phyloP scores from a whole-genome alignment of 2,113 vertebrate genomes.

The Murina feae region DNA sequence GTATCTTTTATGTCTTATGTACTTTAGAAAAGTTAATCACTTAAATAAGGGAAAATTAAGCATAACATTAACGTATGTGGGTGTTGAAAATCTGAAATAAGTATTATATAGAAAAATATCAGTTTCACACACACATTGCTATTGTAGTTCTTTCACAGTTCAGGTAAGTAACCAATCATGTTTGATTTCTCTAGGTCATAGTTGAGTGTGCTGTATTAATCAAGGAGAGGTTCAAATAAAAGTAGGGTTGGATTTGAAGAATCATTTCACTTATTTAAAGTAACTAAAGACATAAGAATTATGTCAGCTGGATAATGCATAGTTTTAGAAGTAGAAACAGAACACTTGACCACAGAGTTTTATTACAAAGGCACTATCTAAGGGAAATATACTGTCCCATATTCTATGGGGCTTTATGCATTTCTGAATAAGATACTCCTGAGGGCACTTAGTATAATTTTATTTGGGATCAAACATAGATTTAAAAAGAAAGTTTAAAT shows the following conservation, averaged over 20 bases:
- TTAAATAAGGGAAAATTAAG: not conserved
- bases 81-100: slow-evolving; percentile 29
- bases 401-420: not conserved
- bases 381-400: not conserved
- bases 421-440: slow-evolving; percentile 32
- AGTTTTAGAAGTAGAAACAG: not conserved
- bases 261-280: slow-evolving; percentile 23
- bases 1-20: not conserved
- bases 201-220: slow-evolving; percentile 21
- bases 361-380: slow-evolving; percentile 3
- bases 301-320: not conserved
- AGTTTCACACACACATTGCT: not conserved
- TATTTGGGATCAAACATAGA: slow-evolving; percentile 36
- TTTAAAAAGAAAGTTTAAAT: slow-evolving; percentile 48
- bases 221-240: not conserved
- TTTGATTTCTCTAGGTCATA: slow-evolving; percentile 28
- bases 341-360: not conserved
- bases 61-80: not conserved
- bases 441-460: slow-evolving; percentile 33
- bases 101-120: not conserved
- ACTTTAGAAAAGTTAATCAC: not conserved
- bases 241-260: not conserved
- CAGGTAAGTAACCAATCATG: not conserved
- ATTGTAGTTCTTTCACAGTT: not conserved
- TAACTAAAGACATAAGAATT: not conserved